Base-by-base conservation (phyloP, 2,888 invertebrate species). In the Linnaemya tessellans region DNA sequence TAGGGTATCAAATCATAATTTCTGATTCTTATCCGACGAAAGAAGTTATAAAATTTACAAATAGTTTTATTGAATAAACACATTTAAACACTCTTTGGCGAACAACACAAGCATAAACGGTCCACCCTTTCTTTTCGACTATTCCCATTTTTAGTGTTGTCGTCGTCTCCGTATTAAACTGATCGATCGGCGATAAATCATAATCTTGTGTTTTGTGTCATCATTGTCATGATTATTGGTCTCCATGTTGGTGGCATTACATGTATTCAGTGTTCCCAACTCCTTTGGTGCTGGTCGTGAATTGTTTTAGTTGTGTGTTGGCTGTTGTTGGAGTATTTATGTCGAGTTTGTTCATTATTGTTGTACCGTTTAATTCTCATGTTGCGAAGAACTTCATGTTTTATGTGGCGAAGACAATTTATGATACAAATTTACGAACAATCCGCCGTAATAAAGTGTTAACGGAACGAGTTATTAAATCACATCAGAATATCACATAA, bases 181-280 rank as follows among this genome's bases (percentile, higher is more conserved):
- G 90, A 91, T 91, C 90, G 90, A 91, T 91, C 90, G 88, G 89
- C 90, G 90, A 91, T 91, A 91, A 92, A 92, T 91, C 91, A 92
- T 92, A 91, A 91, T 91, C 90, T 87, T 85, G 67, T 84, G 82
- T 85, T 82, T 84, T 60, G 70, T 80, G 78, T 87, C 87, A 85
- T 83, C 87, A 73, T 80, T 86, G 85, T 82, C 84, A 80, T 82
- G 80, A 83, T 87, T 86, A 87, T 83, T 81, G 85, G 80, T 75
- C 80, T 62, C 82, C 79, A 82, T 84, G 86, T 81, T 86, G 86
- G 80, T 86, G 84, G 80, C 81, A 84, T 75, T 80, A 82, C 82
- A 74, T 75, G 79, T 80, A 75, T 65, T 60, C 71, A 70, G 71
- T 82, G 79, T 82, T 65, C 41, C 60, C 46, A 60, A 71, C 75